Conservation (phyloP, 1,140 invertebrate genomes). For the Pollicipes pollicipes region DNA sequence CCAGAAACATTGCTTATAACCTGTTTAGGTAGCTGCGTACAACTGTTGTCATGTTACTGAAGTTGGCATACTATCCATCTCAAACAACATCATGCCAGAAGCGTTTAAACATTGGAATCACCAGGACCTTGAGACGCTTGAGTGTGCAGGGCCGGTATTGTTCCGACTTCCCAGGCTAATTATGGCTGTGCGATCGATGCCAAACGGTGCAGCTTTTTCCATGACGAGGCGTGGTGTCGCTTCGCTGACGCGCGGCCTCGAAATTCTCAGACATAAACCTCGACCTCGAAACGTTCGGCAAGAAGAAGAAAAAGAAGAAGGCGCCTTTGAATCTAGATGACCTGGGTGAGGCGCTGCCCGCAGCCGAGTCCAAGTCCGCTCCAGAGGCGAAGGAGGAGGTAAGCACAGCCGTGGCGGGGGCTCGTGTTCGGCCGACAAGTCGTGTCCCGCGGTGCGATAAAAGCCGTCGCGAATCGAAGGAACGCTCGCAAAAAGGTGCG, state of each 20-base stretch:
- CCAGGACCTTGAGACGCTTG: not conserved
- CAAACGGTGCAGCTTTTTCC: no score
- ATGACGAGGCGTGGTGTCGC: not conserved
- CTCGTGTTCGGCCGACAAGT: not conserved
- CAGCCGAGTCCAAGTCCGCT: conserved; percentile 10
- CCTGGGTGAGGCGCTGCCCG: conserved; percentile 24
- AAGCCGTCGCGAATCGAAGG: not conserved
- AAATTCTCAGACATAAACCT: conserved; percentile 19
- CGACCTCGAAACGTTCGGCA: conserved; percentile 57
- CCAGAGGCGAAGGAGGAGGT: not conserved
- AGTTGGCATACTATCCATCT: no score
- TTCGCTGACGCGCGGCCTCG: not conserved
- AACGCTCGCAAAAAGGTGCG: no score
- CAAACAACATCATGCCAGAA: conserved; percentile 1
- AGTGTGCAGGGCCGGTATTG: not conserved
- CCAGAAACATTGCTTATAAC: no score
- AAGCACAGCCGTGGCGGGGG: not conserved
- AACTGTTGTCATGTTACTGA: no score
- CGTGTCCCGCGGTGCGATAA: not conserved
- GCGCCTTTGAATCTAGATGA: conserved; percentile 29
- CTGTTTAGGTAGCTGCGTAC: no score
- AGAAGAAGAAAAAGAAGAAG: conserved; percentile 79
- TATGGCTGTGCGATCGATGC: no score
- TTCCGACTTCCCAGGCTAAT: not conserved
- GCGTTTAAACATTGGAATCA: not conserved